Evolutionary conservation across 2,888 invertebrate genomes (phyloP).

Genomic region (Drosophila nigritarsus): DNA sequence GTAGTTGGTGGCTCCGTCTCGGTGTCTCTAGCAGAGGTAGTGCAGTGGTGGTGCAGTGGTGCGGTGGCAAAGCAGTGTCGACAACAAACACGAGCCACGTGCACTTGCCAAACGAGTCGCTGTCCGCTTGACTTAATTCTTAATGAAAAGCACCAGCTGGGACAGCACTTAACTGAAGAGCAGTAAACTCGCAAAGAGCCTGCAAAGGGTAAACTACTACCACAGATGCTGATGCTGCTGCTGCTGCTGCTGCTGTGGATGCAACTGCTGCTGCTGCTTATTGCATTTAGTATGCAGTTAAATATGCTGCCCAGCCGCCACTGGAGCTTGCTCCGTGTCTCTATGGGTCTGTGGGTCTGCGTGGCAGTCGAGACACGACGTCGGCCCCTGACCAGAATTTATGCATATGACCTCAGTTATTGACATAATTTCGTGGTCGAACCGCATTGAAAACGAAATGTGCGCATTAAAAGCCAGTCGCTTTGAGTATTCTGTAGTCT

Average conservation of each 20-base stretch:
- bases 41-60: not conserved
- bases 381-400: conserved; percentile 68
- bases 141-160: conserved; percentile 65
- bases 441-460: conserved; percentile 73
- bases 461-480: conserved; percentile 47
- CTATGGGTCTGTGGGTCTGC: conserved; percentile 74
- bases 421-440: conserved; percentile 77
- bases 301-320: conserved; percentile 34
- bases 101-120: conserved; percentile 68
- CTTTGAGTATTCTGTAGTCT: conserved; percentile 2
- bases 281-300: conserved; percentile 75
- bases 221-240: conserved; percentile 2
- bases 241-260: not conserved
- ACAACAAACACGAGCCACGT: conserved; percentile 70
- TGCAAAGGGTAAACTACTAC: conserved; percentile 14
- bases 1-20: conserved; percentile 26
- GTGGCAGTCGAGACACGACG: conserved; percentile 62
- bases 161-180: conserved; percentile 3
- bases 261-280: not conserved
- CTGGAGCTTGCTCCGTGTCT: conserved; percentile 22
- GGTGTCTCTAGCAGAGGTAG: not conserved
- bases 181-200: not conserved
- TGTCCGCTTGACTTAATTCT: conserved; percentile 55
- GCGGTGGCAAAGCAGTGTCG: conserved; percentile 22
- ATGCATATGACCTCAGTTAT: conserved; percentile 81